Conservation (phyloP, 2,113 vertebrate genomes). For the Amia ocellicauda region DNA sequence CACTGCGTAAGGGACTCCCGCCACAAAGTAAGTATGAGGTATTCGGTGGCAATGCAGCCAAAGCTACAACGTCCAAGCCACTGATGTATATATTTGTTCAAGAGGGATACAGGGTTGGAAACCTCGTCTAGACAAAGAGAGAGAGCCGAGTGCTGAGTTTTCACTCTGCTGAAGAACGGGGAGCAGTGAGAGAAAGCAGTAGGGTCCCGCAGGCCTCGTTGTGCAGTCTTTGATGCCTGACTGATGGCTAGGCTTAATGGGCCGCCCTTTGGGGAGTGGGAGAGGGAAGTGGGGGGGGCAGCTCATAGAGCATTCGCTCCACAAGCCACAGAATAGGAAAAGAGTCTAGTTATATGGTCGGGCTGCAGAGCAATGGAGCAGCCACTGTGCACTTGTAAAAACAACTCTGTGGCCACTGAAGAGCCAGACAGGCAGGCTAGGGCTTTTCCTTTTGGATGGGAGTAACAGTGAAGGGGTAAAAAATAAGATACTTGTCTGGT, state of each 20-base stretch:
- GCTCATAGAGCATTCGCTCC: slow-evolving; percentile 37
- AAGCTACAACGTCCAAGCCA: slow-evolving; percentile 42
- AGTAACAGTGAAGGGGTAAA: too few species aligned
- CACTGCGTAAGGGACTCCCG: slow-evolving; percentile 42
- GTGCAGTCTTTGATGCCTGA: slow-evolving; percentile 25
- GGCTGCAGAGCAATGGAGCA: slow-evolving; percentile 65
- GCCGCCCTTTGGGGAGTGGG: slow-evolving; percentile 19
- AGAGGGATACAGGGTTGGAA: slow-evolving; percentile 27
- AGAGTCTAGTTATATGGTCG: slow-evolving; percentile 60
- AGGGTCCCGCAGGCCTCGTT: slow-evolving; percentile 25
- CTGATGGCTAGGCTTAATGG: slow-evolving; percentile 32
- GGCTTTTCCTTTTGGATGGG: too few species aligned
- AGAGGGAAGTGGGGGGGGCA: slow-evolving; percentile 10
- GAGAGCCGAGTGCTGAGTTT: background rate
- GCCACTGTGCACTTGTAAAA: slow-evolving; percentile 63
- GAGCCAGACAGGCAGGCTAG: slow-evolving; percentile 35
- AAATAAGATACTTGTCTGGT: too few species aligned
- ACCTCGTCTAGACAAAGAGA: slow-evolving; percentile 34
- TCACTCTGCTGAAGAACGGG: background rate
- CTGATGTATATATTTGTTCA: slow-evolving; percentile 53
- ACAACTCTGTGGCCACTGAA: slow-evolving; percentile 54
- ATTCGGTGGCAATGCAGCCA: slow-evolving; percentile 50
- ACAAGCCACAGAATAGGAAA: slow-evolving; percentile 52
- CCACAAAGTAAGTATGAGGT: slow-evolving; percentile 41
- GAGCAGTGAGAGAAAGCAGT: slow-evolving; percentile 12